phyloP scores from a whole-genome alignment of 2,797 vertebrate species.

The Acanthopagrus latus region DNA sequence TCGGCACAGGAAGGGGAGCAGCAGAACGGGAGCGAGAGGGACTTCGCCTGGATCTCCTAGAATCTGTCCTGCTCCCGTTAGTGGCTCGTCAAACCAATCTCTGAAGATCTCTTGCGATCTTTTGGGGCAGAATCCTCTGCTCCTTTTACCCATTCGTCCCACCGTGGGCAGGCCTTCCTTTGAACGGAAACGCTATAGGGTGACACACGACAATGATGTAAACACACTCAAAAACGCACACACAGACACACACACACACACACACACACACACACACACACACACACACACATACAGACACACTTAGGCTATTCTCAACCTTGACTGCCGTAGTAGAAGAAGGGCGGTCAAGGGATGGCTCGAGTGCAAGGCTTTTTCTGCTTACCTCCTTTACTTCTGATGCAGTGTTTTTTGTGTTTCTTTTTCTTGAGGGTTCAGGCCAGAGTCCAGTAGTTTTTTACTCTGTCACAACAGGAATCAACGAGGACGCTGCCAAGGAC shows the following conservation, averaged over 20 bases:
- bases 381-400: slow-evolving; percentile 84
- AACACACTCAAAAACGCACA: slow-evolving; percentile 50
- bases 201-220: slow-evolving; percentile 77
- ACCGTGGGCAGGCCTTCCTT: slow-evolving; percentile 72
- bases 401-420: slow-evolving; percentile 79
- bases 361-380: slow-evolving; percentile 72
- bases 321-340: slow-evolving; percentile 76
- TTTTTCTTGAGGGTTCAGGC: slow-evolving; percentile 73
- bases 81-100: slow-evolving; percentile 63
- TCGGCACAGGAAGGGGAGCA: slow-evolving; percentile 90
- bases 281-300: slow-evolving; percentile 48
- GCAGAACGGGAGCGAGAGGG: slow-evolving; percentile 90
- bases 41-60: slow-evolving; percentile 98
- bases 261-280: slow-evolving; percentile 34
- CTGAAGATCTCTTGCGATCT: slow-evolving; percentile 76
- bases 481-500: slow-evolving; percentile 70
- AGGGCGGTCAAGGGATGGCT: slow-evolving; percentile 63
- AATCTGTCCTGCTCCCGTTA: slow-evolving; percentile 42
- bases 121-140: slow-evolving; percentile 72
- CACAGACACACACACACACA: slow-evolving; percentile 33
- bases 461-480: slow-evolving; percentile 72
- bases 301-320: slow-evolving; percentile 62
- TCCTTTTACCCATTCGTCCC: slow-evolving; percentile 75
- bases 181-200: slow-evolving; percentile 73
- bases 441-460: slow-evolving; percentile 74